phyloP scores from a whole-genome alignment of 2,797 vertebrate species.

The Mareca strepera region DNA sequence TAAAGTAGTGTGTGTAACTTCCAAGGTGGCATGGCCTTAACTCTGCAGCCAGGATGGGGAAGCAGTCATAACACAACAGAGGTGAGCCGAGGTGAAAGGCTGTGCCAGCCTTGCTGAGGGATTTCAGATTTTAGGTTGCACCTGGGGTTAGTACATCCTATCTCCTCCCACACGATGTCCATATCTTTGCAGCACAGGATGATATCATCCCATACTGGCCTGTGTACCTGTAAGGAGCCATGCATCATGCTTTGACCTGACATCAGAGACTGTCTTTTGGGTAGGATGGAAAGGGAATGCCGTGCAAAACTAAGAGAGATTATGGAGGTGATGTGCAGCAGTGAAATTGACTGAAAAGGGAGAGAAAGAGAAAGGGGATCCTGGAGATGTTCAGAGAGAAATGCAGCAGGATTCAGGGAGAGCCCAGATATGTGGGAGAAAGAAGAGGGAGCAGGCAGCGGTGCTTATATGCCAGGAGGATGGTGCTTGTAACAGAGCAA shows the following conservation, averaged over 20 bases:
- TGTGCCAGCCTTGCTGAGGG: rapidly evolving
- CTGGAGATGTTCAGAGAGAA: neutral
- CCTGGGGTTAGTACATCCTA: neutral
- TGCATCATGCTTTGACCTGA: neutral
- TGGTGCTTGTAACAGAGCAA: neutral
- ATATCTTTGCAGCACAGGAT: neutral
- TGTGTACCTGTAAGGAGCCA: neutral
- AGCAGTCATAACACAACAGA: neutral
- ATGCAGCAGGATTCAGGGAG: neutral
- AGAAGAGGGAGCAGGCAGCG: neutral
- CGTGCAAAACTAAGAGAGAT: neutral
- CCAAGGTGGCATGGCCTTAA: neutral
- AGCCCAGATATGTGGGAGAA: neutral
- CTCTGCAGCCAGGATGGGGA: neutral
- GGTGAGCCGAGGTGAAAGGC: neutral
- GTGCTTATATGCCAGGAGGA: neutral
- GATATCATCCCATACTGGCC: rapidly evolving
- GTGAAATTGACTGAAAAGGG: neutral
- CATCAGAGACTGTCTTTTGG: neutral
- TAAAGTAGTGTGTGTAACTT: neutral
- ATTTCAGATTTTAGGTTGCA: neutral
- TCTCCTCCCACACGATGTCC: neutral
- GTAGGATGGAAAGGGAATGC: neutral
- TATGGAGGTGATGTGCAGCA: neutral
- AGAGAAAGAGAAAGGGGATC: neutral